Percentiles rank a stretch among this genome's conserved stretches.
phyloP scores from a whole-genome alignment of 2,888 invertebrate genomes.

The Biston stratarius region DNA sequence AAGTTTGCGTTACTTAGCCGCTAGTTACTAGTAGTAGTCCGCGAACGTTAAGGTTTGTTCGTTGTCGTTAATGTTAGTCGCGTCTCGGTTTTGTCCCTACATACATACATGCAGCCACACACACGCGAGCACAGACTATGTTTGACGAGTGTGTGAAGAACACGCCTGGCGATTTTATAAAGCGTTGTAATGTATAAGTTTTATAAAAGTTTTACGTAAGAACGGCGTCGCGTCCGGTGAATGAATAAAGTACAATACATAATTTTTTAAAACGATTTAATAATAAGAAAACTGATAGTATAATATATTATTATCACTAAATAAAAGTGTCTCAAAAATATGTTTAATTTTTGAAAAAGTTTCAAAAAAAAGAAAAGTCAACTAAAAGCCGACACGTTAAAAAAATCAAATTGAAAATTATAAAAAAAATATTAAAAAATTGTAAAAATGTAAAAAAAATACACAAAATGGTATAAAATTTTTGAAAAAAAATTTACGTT shows the following conservation, averaged over 20 bases:
- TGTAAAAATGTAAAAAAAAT: conserved; percentile 57
- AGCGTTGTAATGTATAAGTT: conserved; percentile 70
- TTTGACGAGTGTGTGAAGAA: conserved; percentile 28
- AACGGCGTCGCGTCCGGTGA: conserved; percentile 73
- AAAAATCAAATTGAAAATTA: conserved; percentile 59
- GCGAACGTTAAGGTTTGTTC: conserved; percentile 40
- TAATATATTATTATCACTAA: conserved; percentile 52
- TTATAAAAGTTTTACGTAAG: conserved; percentile 82
- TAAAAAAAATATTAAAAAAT: conserved; percentile 49
- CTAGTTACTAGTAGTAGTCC: conserved; percentile 31
- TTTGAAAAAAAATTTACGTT: conserved; percentile 66
- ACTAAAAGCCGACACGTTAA: conserved; percentile 62
- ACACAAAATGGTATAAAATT: conserved; percentile 56
- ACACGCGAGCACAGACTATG: conserved; percentile 7
- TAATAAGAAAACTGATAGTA: conserved; percentile 80
- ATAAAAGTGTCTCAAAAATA: conserved; percentile 74
- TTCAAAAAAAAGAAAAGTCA: conserved; percentile 58
- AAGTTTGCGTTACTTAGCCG: conserved; percentile 37
- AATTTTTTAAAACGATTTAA: conserved; percentile 75
- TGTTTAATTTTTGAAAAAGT: conserved; percentile 74
- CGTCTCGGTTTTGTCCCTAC: conserved; percentile 35
- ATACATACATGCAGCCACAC: conserved; percentile 25
- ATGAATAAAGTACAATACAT: conserved; percentile 83
- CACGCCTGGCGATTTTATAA: conserved; percentile 47
- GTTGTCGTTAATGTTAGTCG: conserved; percentile 27